Percentiles rank a stretch among this genome's conserved stretches.
Evolutionary conservation across 92 coral and sea anemone genomes (phyloP).

Genomic region (Phymanthus crucifer): DNA sequence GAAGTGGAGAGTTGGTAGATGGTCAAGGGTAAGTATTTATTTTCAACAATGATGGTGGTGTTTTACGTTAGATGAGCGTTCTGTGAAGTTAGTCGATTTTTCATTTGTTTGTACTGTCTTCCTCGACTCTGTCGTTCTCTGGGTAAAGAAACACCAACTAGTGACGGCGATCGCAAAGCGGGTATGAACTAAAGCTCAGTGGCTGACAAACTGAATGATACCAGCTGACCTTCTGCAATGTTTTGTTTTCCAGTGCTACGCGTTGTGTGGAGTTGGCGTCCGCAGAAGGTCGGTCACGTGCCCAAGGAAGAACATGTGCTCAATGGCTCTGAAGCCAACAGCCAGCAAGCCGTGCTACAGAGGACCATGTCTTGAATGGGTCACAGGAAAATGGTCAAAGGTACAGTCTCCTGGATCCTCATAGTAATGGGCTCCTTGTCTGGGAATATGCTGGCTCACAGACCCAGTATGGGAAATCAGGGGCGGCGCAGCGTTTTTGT

Average conservation of each 20-base stretch:
- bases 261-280: conserved; percentile 81
- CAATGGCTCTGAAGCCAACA: conserved; percentile 52
- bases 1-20: conserved; percentile 72
- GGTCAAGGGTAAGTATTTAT: conserved; percentile 74
- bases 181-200: too few species aligned
- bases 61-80: neutral
- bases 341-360: conserved; percentile 62
- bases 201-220: too few species aligned
- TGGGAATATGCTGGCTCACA: too few species aligned
- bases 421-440: too few species aligned
- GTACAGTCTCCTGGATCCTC: conserved; percentile 30
- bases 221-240: too few species aligned
- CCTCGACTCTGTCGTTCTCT: too few species aligned
- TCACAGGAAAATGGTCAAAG: conserved; percentile 67
- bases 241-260: conserved; percentile 60
- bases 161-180: too few species aligned
- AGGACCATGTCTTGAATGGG: conserved; percentile 72
- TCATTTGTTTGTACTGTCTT: too few species aligned
- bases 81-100: neutral
- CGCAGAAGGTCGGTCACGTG: conserved; percentile 72
- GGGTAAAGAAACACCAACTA: too few species aligned
- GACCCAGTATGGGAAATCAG: too few species aligned
- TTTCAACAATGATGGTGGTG: too few species aligned
- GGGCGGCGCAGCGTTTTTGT: too few species aligned
- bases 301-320: conserved; percentile 74